Evolutionary conservation across 2,888 invertebrate species (phyloP).

Genomic region (Eumerus sabulonum): DNA sequence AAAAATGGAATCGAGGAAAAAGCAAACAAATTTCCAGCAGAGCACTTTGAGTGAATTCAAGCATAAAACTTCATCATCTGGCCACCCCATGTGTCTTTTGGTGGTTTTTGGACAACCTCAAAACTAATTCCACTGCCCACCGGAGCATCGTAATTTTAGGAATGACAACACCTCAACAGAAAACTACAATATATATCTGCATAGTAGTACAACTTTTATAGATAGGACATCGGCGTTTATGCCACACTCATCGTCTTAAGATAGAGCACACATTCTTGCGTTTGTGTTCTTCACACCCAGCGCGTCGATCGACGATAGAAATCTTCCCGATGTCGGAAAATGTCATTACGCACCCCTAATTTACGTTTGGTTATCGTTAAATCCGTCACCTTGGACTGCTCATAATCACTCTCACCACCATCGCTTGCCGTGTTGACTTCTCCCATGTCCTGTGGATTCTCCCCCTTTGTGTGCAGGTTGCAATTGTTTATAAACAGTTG

Average conservation of each 20-base stretch:
- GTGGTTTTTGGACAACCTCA: slow-evolving; percentile 9
- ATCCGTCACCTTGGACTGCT: neutral
- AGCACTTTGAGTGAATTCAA: slow-evolving; percentile 51
- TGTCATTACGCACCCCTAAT: slow-evolving; percentile 28
- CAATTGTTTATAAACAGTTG: slow-evolving; percentile 41
- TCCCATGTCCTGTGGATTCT: slow-evolving; percentile 1
- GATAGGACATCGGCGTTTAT: neutral
- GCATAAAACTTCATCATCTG: slow-evolving; percentile 53
- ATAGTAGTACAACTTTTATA: no score
- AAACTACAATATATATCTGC: neutral
- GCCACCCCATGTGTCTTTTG: neutral
- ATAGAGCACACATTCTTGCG: slow-evolving; percentile 42
- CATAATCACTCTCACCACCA: slow-evolving; percentile 25
- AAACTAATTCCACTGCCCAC: slow-evolving; percentile 29
- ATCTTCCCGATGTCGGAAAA: slow-evolving; percentile 30
- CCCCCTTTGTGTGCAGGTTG: neutral
- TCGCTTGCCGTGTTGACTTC: slow-evolving; percentile 10
- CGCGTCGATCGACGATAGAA: slow-evolving; percentile 21
- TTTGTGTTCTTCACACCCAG: slow-evolving; percentile 37
- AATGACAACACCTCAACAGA: slow-evolving; percentile 35
- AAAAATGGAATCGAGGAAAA: slow-evolving; percentile 9
- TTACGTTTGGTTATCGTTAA: slow-evolving; percentile 17
- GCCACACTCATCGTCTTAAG: slow-evolving; percentile 27
- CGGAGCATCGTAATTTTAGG: neutral
- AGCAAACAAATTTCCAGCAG: slow-evolving; percentile 31